phyloP scores from a whole-genome alignment of 2,113 vertebrate species.

The Sorex fumeus region DNA sequence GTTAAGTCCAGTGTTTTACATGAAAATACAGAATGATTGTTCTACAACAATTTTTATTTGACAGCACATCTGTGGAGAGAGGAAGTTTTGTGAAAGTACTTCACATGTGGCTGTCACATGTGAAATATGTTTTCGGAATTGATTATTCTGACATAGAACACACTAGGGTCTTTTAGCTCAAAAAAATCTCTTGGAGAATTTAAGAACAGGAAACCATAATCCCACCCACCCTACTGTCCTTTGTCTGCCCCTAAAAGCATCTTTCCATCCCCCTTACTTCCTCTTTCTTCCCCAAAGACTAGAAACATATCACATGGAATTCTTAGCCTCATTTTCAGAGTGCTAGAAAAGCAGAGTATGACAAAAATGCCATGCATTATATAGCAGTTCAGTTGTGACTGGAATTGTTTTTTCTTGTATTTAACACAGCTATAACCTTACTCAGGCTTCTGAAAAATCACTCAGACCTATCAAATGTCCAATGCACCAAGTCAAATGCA shows the following conservation, averaged over 20 bases:
- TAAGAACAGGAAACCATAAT: conserved; percentile 71
- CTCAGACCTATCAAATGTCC: conserved; percentile 80
- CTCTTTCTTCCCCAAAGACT: conserved; percentile 19
- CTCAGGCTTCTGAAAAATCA: conserved; percentile 84
- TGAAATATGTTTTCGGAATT: conserved; percentile 55
- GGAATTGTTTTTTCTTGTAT: conserved; percentile 84
- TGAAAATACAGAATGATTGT: conserved; percentile 66
- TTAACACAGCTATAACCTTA: conserved; percentile 84
- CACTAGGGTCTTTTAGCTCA: conserved; percentile 66
- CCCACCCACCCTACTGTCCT: conserved; percentile 31
- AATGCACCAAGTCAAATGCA: conserved; percentile 74
- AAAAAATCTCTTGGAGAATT: conserved; percentile 62
- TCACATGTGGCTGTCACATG: conserved; percentile 67
- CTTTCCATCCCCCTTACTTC: conserved; percentile 7
- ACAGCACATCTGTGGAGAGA: conserved; percentile 66
- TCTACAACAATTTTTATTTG: conserved; percentile 50
- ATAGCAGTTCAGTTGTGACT: conserved; percentile 80
- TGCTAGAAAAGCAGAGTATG: conserved; percentile 76
- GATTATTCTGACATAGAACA: conserved; percentile 60
- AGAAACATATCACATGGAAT: conserved; percentile 65
- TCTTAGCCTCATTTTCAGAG: conserved; percentile 58
- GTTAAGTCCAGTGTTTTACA: neutral
- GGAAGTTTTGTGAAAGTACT: conserved; percentile 57
- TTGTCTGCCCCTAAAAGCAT: conserved; percentile 65
- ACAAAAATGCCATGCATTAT: conserved; percentile 65